Evolutionary conservation across 2,113 vertebrate genomes (phyloP), one percentile per base, ranked within the genome.

Genomic region (Zapornia atra): DNA sequence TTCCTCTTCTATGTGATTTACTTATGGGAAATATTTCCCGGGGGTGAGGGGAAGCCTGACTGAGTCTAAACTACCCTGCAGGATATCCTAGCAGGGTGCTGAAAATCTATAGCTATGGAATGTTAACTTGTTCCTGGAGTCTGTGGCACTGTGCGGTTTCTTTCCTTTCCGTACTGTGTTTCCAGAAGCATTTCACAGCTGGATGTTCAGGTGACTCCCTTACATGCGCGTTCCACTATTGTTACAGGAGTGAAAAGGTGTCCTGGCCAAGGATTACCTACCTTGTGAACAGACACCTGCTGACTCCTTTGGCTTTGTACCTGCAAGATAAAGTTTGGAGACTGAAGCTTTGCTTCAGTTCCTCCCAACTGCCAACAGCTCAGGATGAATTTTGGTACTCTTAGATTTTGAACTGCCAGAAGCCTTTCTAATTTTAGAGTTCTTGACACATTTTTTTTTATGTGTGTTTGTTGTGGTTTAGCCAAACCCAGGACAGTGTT

Each of bases 1-100:
- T 98, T 98, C 94, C 87, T 95, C 91, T 94, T 97, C 63, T 69
- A 82, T 42, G 25, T 83, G 36, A 92, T 97, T 98, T 96, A 93
- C 95, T 95, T 96, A 88, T n/a, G 61, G 96, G 90, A 81, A 95
- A 72, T 96, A 91, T 86, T 98, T 97, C 82, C 93, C 8, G 44
- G 42, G 42, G 16, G 42, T n/a, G 15, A 6, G 15, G 42, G 42
- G 42, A 93, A 93, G 38, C 65, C 57, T 95, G 60, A 76, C 95
- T 92, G 95, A 96, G 93, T 97, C 95, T 97, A 93, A 97, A 83
- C 89, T 95, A 4, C 95, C 94, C 90, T 93, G 71, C 94, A 96
- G 94, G 90, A 97, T 98, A 87, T 97, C 94, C 93, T 97, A 95
- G 82, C 78, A 95, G 91, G 57, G 18, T 92, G 60, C 82, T 94